Base-by-base conservation (phyloP, 2,797 vertebrate species). In the Enoplosus armatus region DNA sequence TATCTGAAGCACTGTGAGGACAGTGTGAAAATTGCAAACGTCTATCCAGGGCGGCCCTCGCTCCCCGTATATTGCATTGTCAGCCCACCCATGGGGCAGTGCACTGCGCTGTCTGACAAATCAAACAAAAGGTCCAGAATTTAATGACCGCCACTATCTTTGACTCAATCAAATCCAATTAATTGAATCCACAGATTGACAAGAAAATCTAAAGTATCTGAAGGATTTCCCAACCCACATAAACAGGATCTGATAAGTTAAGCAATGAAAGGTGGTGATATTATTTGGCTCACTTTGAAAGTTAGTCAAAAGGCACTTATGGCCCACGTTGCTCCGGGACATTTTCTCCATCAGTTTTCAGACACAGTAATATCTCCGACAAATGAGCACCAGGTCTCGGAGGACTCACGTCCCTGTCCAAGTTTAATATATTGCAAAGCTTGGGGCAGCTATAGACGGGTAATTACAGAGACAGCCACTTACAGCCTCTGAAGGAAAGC, bases 401-500 rank as follows among this genome's bases (percentile, higher is more conserved):
- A 54, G 45, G 43, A 70, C n/a, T n/a, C 53, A 26, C n/a, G 58
- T 35, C 59, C 37, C 45, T 7, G 59, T 45, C 24, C 18, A 53
- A 26, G 66, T 55, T 27, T 53, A 50, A 70, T 69, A 62, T 51
- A 72, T 66, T n/a, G 22, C 27, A 65, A 29, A 53, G 35, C 63
- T 63, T 22, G 8, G 12, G 63, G 81, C 66, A 55, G 24, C 53
- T 16, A 8, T 56, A 26, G 26, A 53, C 8, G 33, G 31, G 33
- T 75, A 65, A 75, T 72, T 80, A 83, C 65, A 72, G 26, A 41
- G 27, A 68, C 50, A 29, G 63, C 6, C 9, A 47, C 55, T 75
- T 8, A 12, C 10, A 63, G 24, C 43, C 43, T 68, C 26, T 18
- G 29, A 22, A 31, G 51, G n/a, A 43, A n/a, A 47, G 22, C 22